Evolutionary conservation across 2,113 vertebrate genomes (phyloP).

Genomic region (Glaucomys volans): DNA sequence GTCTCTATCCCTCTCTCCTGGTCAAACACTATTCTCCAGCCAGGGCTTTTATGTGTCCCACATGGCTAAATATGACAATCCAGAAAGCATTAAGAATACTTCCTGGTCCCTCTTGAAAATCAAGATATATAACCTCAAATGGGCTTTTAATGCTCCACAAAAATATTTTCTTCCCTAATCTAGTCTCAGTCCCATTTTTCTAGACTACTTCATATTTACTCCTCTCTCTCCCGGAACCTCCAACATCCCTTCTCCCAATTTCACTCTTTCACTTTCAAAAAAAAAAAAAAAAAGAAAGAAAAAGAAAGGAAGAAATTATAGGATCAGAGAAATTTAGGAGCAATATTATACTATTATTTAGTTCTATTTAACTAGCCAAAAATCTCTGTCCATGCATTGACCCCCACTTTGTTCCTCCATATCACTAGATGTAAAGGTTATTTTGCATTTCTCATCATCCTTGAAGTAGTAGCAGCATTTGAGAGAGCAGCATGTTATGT

Average conservation of each 20-base stretch:
- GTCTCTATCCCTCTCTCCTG: neutral
- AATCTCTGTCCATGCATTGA: rapidly evolving
- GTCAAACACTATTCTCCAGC: neutral
- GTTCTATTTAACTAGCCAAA: rapidly evolving
- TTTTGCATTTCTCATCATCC: neutral
- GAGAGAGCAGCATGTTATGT: too few relatives aligned
- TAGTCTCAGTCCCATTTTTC: rapidly evolving
- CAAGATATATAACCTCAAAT: rapidly evolving
- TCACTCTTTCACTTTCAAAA: neutral
- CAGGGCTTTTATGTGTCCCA: neutral
- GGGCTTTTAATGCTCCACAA: neutral
- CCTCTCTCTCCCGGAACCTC: neutral
- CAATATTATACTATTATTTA: too few relatives aligned
- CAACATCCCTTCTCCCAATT: neutral
- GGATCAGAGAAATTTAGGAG: neutral
- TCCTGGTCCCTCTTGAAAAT: neutral
- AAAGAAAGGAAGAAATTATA: too few relatives aligned
- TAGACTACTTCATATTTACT: neutral
- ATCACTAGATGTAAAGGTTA: too few relatives aligned
- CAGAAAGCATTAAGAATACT: rapidly evolving
- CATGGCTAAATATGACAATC: rapidly evolving
- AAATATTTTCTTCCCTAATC: too few relatives aligned
- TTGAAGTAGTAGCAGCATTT: neutral
- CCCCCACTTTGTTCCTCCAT: too few relatives aligned
- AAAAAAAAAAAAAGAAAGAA: neutral